Base-by-base conservation (phyloP, 2,113 vertebrate genomes). In the Semicossyphus pulcher region DNA sequence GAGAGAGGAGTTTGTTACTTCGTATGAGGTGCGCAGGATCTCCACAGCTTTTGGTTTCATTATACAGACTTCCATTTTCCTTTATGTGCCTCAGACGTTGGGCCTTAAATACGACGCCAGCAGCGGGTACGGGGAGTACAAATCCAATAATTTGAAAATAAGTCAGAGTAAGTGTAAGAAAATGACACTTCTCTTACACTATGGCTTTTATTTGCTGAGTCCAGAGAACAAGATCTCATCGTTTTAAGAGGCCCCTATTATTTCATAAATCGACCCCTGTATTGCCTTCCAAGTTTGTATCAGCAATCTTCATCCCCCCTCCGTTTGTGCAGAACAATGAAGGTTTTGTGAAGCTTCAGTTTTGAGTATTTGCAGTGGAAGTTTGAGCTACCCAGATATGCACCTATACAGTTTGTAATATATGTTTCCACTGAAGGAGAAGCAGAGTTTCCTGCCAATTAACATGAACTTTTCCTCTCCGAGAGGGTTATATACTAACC, bases 101-200 rank as follows among this genome's bases (percentile, higher is more conserved):
- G 45, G 42, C 45, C 66, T 57, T 51, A 63, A 78, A 75, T n/a
- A 72, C 64, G 32, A 75, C 41, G 21, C 41, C 54, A 81, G 69
- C 37, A 25, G 48, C 48, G 44, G 25, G 36, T 20, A 37, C 29
- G 39, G 16, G 53, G 36, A 75, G 47, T 65, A 76, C 47, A 84
- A 88, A 88, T 81, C 58, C 66, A 72, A 72, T 83, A 67, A 79
- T 78, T 83, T 76, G 64, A 49, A 82, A 86, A 80, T 80, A 80
- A 84, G 69, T 67, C 66, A 14, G 39, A 29, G 34, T 66, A 78
- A 73, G 57, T 72, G 73, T 74, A 73, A 90, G 88, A 86, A 79
- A 86, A 76, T 49, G 7, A 54, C 57, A 66, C 51, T 53, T 53
- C 45, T 76, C 52, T 37, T 62, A 78, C 58, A 44, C 29, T 45